Base-by-base conservation (phyloP, 2,113 vertebrate species). In the Poecile atricapillus region DNA sequence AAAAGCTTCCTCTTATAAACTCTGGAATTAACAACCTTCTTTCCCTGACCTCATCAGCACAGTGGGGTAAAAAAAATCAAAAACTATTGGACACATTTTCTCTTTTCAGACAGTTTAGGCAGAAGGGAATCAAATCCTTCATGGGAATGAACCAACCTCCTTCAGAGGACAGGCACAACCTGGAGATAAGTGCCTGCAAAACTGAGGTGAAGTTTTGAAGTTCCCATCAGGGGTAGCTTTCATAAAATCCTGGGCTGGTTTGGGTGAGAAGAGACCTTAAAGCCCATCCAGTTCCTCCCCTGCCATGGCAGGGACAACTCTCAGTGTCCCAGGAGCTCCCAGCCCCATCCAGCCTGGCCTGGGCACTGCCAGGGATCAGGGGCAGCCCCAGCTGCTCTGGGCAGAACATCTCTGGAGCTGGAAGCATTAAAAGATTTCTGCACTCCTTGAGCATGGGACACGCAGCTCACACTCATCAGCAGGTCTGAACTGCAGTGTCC, bases 381-480 rank as follows among this genome's bases (percentile, higher is more conserved):
- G 59, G 31, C 50, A 88, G 65, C 30, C 67, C 3, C 31, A 56
- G 43, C 35, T 43, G 5, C 58, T 31, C 50, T 50, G 76, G 58
- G 31, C 16, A 63, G 1, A 39, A 18, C 46, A 15, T 5, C 56
- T 24, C 46, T 24, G n/a, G 1, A 13, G 47, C 47, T 76, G 73
- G 56, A 33, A 35, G 28, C 24, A 14, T 24, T 0, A 5, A 10
- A 47, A 33, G 65, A 4, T 94, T 11, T 25, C 30, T 33, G 50
- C 8, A 0, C 41, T 22, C n/a, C 74, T 1, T 2, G 53, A 25
- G 16, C 1, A 0, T 1, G 52, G 39, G 43, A 12, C 71, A 7
- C 0, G 0, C 50, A 37, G 37, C 4, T 4, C 18, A 4, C 19
- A 1, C 13, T 19, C 4, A 0, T 5, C 76, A 76, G n/a, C 39